Base-by-base conservation (phyloP, 2,113 vertebrate genomes). In the Agapornis roseicollis region DNA sequence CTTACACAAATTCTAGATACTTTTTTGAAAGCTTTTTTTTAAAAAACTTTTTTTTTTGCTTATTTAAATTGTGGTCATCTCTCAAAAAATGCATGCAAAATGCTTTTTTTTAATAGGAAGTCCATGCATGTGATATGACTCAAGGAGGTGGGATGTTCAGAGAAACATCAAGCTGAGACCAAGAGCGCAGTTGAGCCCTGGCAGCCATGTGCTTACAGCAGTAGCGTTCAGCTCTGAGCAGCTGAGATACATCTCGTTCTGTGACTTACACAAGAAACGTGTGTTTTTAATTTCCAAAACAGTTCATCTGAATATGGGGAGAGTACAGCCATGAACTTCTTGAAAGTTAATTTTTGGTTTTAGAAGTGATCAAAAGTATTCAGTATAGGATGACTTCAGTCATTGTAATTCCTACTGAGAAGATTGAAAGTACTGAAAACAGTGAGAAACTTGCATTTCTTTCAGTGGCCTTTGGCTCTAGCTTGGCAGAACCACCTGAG, bases 231-330 rank as follows among this genome's bases (percentile, higher is more conserved):
- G 22, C 41, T 27, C 35, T 20, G 27, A n/a, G 35, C 3, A 37
- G 41, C 47, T 60, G 68, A 49, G 24, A 19, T 47, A 7, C 2
- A 13, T 47, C 49, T 65, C 8, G 10, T 37, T 68, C 15, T 0
- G 0, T 29, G 39, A 20, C 7, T 73, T 41, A 28, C 0, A 3
- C 0, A 0, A 19, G 22, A 17, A 87, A 52, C 11, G 3, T 17
- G 22, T 2, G 0, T 28, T 84, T 83, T 74, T 53, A 53, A 64
- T 86, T 73, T 73, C 41, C 20, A 4, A 41, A 61, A 10, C 49
- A 31, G 18, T 64, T 27, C 13, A 28, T 33, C 41, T 84, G 18
- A 73, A 60, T 50, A 10, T 41, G 61, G 52, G n/a, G 7, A 7
- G 7, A 1, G n/a, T 35, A 47, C 39, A 41, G 11, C 29, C 90